phyloP scores from a whole-genome alignment of 2,113 vertebrate genomes.

The Engraulis encrasicolus region DNA sequence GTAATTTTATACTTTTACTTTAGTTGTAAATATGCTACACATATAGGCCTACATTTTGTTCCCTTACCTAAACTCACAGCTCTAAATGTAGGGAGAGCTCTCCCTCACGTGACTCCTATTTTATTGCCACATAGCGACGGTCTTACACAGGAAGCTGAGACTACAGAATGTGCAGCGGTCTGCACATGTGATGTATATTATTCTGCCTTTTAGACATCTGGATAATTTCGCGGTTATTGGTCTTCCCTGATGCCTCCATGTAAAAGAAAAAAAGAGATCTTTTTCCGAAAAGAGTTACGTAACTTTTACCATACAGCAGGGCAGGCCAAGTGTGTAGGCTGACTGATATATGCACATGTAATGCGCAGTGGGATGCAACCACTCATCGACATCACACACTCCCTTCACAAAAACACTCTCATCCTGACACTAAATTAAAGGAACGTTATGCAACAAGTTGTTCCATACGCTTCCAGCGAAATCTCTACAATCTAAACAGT shows the following conservation, averaged over 20 bases:
- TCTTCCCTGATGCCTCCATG: not conserved
- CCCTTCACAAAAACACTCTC: not conserved
- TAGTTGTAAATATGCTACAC: no score
- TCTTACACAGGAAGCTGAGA: not conserved
- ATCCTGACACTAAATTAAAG: not conserved
- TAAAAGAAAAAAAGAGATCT: not conserved
- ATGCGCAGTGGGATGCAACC: not conserved
- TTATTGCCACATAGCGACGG: not conserved
- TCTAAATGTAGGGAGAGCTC: no score
- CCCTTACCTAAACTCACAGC: no score
- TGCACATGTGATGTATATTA: conserved; percentile 11
- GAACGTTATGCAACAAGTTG: conserved; percentile 1
- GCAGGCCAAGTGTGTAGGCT: not conserved
- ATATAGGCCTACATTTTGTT: no score
- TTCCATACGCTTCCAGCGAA: not conserved
- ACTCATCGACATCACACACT: not conserved
- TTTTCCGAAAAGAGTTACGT: not conserved
- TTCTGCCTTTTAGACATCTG: not conserved
- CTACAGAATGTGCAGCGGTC: not conserved
- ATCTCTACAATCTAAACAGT: not conserved
- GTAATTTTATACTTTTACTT: no score
- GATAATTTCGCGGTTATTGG: conserved; percentile 8
- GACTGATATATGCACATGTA: not conserved
- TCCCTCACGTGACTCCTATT: not conserved
- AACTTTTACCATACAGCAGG: not conserved